Base-by-base conservation (phyloP, 2,113 vertebrate genomes). In the Chaenogobius annularis region DNA sequence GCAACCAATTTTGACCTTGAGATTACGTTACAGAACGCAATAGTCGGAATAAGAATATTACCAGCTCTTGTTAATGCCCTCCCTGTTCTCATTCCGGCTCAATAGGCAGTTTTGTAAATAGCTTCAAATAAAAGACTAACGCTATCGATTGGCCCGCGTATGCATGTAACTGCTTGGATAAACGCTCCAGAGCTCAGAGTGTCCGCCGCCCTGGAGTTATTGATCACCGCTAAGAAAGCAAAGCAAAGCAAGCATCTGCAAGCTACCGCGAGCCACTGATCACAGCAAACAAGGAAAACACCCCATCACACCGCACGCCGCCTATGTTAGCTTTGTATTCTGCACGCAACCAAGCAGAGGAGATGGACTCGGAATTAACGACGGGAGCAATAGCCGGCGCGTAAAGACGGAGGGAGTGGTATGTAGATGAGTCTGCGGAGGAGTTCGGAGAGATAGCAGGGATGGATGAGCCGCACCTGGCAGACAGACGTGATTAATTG, bases 391-490 rank as follows among this genome's bases (percentile, higher is more conserved):
- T 62, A 77, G 66, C 69, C 55, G 65, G 58, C 56, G 35, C 20
- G 5, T 69, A 68, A 74, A 68, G 69, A 75, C 14, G 40, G 58
- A 37, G 22, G 56, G 14, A 78, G 66, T 66, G 58, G 82, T 68
- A 80, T 81, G 78, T 59, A 86, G 70, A 88, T 84, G 74, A 87
- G 75, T 20, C 66, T 44, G 23, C 20, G 10, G 12, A 55, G 40
- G 67, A 58, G 15, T 13, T 37, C 13, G 26, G 14, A 79, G 22
- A 44, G 69, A 69, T 58, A 12, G 62, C 74, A 54, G 61, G 76
- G 63, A 76, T 52, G 69, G 74, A 82, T 84, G 58, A 52, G 66
- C 75, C 70, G 48, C 81, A 86, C 73, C 81, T 85, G 76, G 74
- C 15, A 68, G 31, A 22, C 13, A 61, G 61, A 82, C 70, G 44